phyloP scores from a whole-genome alignment of 1,140 invertebrate species.

The Coboldia fuscipes region DNA sequence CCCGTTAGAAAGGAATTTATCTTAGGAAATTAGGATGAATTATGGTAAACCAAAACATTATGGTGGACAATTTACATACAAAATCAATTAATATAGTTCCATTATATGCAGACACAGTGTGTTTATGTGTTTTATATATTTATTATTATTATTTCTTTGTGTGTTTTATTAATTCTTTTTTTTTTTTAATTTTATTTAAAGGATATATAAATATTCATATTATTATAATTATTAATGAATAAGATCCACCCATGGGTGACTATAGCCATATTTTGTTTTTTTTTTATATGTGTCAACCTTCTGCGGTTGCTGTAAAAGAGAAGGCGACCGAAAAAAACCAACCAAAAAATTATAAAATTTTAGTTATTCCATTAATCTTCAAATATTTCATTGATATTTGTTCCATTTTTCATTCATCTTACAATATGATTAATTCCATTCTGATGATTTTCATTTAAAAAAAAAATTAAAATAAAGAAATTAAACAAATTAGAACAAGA shows the following conservation, averaged over 20 bases:
- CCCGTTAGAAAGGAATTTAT: no score
- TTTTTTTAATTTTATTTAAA: no score
- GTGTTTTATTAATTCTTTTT: neutral
- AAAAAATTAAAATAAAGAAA: conserved; percentile 17
- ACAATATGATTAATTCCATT: neutral
- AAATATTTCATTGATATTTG: conserved; percentile 2
- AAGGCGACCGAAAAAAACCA: conserved; percentile 51
- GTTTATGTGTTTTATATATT: neutral
- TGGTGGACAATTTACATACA: no score
- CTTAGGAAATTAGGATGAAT: no score
- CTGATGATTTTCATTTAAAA: conserved; percentile 20
- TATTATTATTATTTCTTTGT: neutral
- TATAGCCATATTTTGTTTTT: neutral
- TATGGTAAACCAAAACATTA: no score
- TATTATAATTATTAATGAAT: neutral
- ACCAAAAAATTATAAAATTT: conserved; percentile 17
- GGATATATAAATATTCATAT: neutral
- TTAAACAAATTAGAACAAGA: neutral
- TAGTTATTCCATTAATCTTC: no score
- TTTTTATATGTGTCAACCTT: conserved; percentile 28
- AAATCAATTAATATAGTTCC: no score
- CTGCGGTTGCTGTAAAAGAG: conserved; percentile 55
- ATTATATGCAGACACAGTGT: no score
- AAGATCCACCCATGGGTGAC: neutral
- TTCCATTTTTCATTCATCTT: neutral